Conservation (phyloP, 2,113 vertebrate species). For the Ifrita kowaldi region DNA sequence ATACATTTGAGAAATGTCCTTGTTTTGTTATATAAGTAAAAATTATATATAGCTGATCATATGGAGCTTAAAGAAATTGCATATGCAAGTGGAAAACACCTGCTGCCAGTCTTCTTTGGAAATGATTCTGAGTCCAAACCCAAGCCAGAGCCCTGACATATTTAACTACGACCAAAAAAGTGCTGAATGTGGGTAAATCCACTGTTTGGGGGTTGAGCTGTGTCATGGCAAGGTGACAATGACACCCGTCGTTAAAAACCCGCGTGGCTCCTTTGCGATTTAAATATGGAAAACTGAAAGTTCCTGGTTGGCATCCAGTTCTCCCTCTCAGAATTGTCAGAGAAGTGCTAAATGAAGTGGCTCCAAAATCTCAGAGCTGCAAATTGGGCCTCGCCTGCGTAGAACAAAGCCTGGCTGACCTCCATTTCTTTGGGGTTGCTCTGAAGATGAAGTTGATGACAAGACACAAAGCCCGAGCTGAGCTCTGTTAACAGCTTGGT, state of each 20-base stretch:
- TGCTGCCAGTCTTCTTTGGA: neutral
- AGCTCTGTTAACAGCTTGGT: neutral
- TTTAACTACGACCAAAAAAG: neutral
- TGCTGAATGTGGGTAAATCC: neutral
- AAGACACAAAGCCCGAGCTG: neutral
- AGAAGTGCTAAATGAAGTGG: neutral
- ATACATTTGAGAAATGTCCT: neutral
- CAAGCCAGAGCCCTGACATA: neutral
- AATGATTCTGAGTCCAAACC: neutral
- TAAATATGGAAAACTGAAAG: neutral
- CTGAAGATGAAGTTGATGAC: neutral
- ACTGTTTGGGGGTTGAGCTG: neutral
- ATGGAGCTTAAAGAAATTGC: neutral
- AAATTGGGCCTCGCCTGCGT: neutral
- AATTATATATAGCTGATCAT: neutral
- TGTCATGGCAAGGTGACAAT: neutral
- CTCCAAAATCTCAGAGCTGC: neutral
- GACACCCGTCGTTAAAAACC: neutral
- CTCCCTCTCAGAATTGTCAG: neutral
- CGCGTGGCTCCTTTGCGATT: accelerated
- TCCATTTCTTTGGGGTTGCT: neutral
- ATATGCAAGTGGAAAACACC: neutral
- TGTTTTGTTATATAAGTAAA: neutral
- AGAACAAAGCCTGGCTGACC: neutral
- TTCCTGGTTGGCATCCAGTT: neutral